Conservation (phyloP, 2,797 vertebrate species). For the Allenopithecus nigroviridis region DNA sequence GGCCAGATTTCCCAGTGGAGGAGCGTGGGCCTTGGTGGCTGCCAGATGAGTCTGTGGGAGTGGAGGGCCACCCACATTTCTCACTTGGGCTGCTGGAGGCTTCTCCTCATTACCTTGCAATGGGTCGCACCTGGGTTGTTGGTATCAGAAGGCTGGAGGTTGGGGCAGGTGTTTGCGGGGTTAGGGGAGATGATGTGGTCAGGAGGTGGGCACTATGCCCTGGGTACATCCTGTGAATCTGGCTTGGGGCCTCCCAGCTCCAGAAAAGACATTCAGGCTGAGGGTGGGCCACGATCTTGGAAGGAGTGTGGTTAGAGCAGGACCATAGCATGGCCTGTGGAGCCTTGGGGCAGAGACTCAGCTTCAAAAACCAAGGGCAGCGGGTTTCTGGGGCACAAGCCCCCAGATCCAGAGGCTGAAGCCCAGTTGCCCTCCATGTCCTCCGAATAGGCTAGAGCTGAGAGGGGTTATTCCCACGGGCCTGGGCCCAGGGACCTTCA, state of each 20-base stretch:
- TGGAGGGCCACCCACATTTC: background rate
- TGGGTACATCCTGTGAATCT: background rate
- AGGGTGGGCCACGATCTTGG: background rate
- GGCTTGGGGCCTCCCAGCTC: background rate
- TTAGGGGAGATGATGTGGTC: background rate
- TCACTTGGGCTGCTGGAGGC: background rate
- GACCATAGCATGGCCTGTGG: background rate
- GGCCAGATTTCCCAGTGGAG: background rate
- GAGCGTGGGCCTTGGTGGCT: background rate
- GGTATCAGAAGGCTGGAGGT: background rate
- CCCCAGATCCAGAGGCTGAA: background rate
- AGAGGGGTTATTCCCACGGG: background rate
- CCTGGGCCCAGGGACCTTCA: background rate
- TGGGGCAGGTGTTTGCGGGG: background rate
- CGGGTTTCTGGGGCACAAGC: background rate
- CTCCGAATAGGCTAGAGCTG: background rate
- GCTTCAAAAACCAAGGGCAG: background rate
- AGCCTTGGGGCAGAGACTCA: background rate
- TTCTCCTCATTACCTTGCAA: background rate
- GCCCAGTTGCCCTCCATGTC: background rate
- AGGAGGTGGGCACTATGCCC: background rate
- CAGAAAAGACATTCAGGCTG: background rate
- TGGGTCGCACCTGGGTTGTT: background rate
- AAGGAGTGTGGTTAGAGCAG: background rate
- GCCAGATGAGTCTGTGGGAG: background rate